Conservation (phyloP, 2,113 vertebrate species). For the Amphiprion ocellaris region DNA sequence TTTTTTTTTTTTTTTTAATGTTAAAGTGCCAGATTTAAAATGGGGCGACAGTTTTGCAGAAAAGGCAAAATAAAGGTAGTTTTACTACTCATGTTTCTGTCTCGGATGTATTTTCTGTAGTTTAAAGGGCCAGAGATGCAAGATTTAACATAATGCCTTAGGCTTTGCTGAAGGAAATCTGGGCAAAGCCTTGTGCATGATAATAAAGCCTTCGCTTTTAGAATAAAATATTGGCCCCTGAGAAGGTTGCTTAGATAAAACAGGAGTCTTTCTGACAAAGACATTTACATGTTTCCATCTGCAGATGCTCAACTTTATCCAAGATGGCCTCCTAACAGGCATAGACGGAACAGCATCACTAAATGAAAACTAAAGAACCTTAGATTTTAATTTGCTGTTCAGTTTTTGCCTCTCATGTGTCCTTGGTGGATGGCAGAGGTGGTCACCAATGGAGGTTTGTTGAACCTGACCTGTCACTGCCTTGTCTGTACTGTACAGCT, state of each 20-base stretch:
- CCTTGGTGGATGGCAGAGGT: background rate
- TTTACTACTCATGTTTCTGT: background rate
- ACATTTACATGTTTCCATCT: background rate
- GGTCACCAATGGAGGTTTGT: slow-evolving; percentile 15
- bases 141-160: slow-evolving; percentile 1
- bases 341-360: background rate
- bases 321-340: too few species aligned
- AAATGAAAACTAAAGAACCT: background rate
- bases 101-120: background rate
- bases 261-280: background rate
- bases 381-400: slow-evolving; percentile 3
- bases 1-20: background rate
- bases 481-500: slow-evolving; percentile 32
- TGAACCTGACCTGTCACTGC: slow-evolving; percentile 36
- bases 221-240: background rate
- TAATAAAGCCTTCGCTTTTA: background rate
- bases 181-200: background rate
- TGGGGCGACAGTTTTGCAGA: background rate
- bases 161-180: background rate
- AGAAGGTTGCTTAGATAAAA: background rate
- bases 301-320: too few species aligned
- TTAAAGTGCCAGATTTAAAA: background rate
- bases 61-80: background rate
- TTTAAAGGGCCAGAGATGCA: background rate
- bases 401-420: slow-evolving; percentile 10